Percentiles rank a stretch among this genome's conserved stretches.
Conservation (phyloP, 2,888 invertebrate species). For the Nomada fabriciana region DNA sequence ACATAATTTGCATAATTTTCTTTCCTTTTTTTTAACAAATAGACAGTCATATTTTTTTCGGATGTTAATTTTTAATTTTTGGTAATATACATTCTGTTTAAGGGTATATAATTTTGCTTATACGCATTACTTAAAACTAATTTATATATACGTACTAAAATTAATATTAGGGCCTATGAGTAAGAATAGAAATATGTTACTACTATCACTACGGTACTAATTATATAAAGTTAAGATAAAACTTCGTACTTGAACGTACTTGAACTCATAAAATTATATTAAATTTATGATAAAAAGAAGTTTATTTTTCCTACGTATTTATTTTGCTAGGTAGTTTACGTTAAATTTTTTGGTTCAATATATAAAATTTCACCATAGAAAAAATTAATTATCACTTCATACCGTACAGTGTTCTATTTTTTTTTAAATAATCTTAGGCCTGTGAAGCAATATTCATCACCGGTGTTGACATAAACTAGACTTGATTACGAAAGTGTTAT, state of each 20-base stretch:
- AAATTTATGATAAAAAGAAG: constrained; percentile 22
- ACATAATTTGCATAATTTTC: not conserved
- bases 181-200: constrained; percentile 1
- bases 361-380: not conserved
- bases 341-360: constrained; percentile 4
- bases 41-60: not conserved
- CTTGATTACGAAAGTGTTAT: not conserved
- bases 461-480: constrained; percentile 2
- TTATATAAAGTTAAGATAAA: not conserved
- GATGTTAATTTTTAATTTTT: not conserved
- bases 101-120: constrained; percentile 1
- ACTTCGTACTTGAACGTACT: not conserved
- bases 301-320: not conserved
- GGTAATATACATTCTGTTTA: not conserved
- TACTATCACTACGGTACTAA: constrained; percentile 3
- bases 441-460: constrained; percentile 9
- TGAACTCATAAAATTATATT: constrained; percentile 14
- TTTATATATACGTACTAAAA: not conserved
- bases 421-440: not conserved
- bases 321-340: not conserved
- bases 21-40: not conserved
- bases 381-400: not conserved
- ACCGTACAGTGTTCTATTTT: constrained; percentile 1
- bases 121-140: not conserved
- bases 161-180: not conserved